Conservation (phyloP, 2,888 invertebrate species). For the Hemistola chrysoprasaria region DNA sequence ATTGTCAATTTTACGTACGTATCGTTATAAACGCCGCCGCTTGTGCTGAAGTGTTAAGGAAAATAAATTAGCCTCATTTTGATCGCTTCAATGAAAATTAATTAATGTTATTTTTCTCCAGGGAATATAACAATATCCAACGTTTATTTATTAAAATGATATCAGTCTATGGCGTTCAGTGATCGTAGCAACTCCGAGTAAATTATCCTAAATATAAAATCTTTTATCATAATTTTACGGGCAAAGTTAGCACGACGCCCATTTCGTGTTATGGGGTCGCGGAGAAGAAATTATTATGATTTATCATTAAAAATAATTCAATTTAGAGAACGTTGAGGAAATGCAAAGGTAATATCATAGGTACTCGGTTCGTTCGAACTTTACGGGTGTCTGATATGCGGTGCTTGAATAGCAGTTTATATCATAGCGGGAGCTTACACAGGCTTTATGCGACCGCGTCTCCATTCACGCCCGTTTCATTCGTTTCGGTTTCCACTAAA, state of each 20-base stretch:
- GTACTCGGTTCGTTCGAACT: conserved; percentile 41
- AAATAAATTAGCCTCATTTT: conserved; percentile 63
- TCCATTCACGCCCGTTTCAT: conserved; percentile 78
- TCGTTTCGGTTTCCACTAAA: conserved; percentile 79
- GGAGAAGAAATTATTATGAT: conserved; percentile 45
- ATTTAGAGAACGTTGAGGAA: conserved; percentile 30
- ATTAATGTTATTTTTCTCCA: conserved; percentile 34
- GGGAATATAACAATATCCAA: conserved; percentile 12
- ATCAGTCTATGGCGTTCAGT: conserved; percentile 49
- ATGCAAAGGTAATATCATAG: conserved; percentile 27
- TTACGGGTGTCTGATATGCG: conserved; percentile 63
- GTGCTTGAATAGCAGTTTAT: conserved; percentile 73
- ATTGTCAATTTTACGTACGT: conserved; percentile 55
- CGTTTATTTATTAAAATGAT: conserved; percentile 20
- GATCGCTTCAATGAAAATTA: conserved; percentile 56
- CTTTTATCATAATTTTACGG: conserved; percentile 76
- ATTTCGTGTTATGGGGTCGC: conserved; percentile 60
- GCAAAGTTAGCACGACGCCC: conserved; percentile 62
- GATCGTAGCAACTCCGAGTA: conserved; percentile 59
- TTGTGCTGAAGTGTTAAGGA: conserved; percentile 53
- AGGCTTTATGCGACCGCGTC: conserved; percentile 75
- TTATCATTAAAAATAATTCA: conserved; percentile 45
- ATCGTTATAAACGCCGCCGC: conserved; percentile 62
- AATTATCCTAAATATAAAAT: conserved; percentile 70
- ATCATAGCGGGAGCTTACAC: conserved; percentile 74